These are phyloP conservation scores for Glareola pratincola DNA, from an alignment of 2,113 vertebrate genomes.

Conservation along the genomic window DNA sequence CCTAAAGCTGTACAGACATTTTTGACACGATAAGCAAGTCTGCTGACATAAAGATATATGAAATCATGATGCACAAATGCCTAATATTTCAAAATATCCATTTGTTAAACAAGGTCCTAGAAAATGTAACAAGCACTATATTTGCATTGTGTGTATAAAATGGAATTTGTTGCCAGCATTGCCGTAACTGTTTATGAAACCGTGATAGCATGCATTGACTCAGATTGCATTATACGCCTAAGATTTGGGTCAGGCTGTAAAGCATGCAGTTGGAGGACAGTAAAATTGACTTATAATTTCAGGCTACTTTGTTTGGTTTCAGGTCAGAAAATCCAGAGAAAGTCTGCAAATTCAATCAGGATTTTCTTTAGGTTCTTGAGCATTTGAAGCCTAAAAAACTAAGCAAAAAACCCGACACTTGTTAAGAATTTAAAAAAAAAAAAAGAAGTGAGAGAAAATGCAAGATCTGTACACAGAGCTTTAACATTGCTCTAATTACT, in stretches of 20 bases:
- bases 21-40: background rate
- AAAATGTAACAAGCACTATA: background rate
- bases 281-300: background rate
- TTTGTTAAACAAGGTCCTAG: background rate
- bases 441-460: background rate
- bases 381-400: background rate
- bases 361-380: background rate
- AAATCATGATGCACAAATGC: background rate
- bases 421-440: background rate
- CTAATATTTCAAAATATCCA: background rate
- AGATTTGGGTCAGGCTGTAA: background rate
- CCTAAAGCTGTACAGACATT: background rate
- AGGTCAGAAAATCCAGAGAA: background rate
- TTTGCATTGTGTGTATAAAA: background rate
- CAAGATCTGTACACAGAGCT: background rate
- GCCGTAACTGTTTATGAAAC: background rate
- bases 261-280: background rate
- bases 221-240: background rate
- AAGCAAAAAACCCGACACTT: background rate
- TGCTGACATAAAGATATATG: background rate
- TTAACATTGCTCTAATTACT: background rate
- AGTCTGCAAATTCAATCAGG: background rate
- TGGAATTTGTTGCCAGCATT: background rate
- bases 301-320: background rate
- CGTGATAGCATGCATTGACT: background rate